Evolutionary conservation across 2,113 vertebrate species (phyloP), one percentile per base, ranked within the genome.

Genomic region (Phoxinus phoxinus): DNA sequence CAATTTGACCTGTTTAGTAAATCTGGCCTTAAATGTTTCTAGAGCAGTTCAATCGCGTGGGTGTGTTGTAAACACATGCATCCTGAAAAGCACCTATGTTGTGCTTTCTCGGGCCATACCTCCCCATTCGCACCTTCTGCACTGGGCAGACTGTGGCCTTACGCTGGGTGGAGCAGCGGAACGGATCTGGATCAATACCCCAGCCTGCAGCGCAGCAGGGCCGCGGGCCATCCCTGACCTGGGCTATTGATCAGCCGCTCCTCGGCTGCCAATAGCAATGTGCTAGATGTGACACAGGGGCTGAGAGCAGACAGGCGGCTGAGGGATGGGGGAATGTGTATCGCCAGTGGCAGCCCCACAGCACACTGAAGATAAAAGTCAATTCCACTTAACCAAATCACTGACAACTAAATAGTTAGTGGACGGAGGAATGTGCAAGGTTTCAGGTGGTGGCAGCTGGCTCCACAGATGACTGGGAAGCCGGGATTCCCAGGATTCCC

Each of bases 331-430:
- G 95, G 95, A 96, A 95, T 92, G 27, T 95, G 94, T 94, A 95
- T 95, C 79, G 93, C 95, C 95, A 89, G 93, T 97, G 97, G 97
- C 97, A 96, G 94, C 94, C 89, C 88, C 92, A 93, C 91, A 95
- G 95, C 95, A 94, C 92, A 94, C 94, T 91, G 92, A 95, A 94
- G 91, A 98, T 98, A 97, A 97, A 97, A 97, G 96, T 97, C 97
- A 97, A 97, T 98, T 96, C 94, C 95, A 97, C 96, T 98, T 98
- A 98, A 96, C 92, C 93, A 96, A 97, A 97, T 95, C 96, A 94
- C 95, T 96, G 96, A 96, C 96, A 96, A 97, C 96, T 96, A 97
- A 98, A 98, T 97, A 97, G 97, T 98, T 97, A 94, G 90, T 93
- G 94, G 94, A 96, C 92, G 93, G 94, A 96, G 96, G 96, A 95